A percentile compares a stretch with the other conserved stretches of the same genome.
phyloP scores from a whole-genome alignment of 2,797 vertebrate genomes.

The Anguilla obscura region DNA sequence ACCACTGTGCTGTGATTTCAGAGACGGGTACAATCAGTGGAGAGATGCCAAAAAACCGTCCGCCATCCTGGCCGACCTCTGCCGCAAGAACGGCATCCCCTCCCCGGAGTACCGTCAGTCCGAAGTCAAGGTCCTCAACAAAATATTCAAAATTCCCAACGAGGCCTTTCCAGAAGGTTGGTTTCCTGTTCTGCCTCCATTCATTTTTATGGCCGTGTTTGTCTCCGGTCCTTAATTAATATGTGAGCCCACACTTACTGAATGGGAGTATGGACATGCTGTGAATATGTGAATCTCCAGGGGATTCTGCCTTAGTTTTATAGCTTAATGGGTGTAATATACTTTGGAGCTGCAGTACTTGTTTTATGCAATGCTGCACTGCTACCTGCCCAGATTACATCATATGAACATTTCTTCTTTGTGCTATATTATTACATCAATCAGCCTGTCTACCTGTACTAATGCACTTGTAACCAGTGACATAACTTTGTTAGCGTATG shows the following conservation, averaged over 20 bases:
- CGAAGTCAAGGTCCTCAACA: conserved; percentile 90
- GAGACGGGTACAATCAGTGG: conserved; percentile 87
- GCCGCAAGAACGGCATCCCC: conserved; percentile 79
- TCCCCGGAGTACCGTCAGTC: conserved; percentile 79
- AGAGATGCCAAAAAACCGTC: conserved; percentile 84
- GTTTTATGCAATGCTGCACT: not conserved
- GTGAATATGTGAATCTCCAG: not conserved
- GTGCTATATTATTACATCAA: too few species aligned
- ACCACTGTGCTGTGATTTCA: conserved; percentile 50
- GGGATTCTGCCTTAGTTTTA: not conserved
- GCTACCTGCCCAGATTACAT: not conserved
- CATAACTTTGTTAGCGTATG: too few species aligned
- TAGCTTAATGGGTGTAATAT: not conserved
- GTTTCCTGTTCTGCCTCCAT: conserved; percentile 8
- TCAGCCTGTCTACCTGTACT: too few species aligned
- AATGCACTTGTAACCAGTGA: too few species aligned
- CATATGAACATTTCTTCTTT: too few species aligned
- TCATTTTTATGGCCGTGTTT: not conserved
- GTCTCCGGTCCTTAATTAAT: not conserved
- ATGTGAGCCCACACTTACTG: not conserved
- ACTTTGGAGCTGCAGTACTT: not conserved
- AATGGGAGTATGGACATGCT: not conserved
- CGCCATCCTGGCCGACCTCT: conserved; percentile 82
- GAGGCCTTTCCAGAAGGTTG: conserved; percentile 84
- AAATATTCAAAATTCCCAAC: conserved; percentile 84